Conservation (phyloP, 2,797 vertebrate species). For the Schizothorax lantsangensis region DNA sequence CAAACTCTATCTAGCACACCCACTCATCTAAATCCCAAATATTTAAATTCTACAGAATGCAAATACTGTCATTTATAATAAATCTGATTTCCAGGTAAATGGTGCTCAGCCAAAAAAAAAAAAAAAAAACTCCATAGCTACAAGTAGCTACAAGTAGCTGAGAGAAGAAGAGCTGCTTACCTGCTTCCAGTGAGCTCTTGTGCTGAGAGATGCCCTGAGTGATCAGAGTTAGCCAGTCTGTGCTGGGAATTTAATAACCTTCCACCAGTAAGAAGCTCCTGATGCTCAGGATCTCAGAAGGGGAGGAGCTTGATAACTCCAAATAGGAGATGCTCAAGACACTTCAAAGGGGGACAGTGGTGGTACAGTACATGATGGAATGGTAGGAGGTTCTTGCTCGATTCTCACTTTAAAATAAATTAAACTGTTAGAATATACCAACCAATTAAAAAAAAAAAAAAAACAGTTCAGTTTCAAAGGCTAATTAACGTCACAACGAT, state of each 20-base stretch:
- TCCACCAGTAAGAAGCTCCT: constrained; percentile 56
- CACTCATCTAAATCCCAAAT: neutral
- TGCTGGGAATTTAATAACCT: constrained; percentile 49
- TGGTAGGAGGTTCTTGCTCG: neutral
- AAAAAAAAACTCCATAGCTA: neutral
- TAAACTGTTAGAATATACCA: neutral
- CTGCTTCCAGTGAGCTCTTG: constrained; percentile 40
- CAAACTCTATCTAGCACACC: constrained; percentile 43
- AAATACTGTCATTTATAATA: neutral
- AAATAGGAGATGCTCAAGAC: constrained; percentile 36
- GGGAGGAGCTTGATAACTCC: constrained; percentile 55
- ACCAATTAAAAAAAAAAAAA: neutral
- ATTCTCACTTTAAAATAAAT: constrained; percentile 3
- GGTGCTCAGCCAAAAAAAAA: neutral
- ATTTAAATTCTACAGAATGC: neutral
- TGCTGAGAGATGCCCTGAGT: constrained; percentile 37
- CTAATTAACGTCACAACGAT: neutral
- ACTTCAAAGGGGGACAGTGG: constrained; percentile 18
- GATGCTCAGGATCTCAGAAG: constrained; percentile 40
- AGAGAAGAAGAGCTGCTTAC: constrained; percentile 25
- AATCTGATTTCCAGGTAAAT: neutral
- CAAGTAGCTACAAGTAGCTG: neutral
- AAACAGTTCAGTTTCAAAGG: neutral
- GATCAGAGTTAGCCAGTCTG: constrained; percentile 22
- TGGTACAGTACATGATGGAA: constrained; percentile 41